A percentile compares a stretch with the other conserved stretches of the same genome.
phyloP scores from a whole-genome alignment of 2,888 invertebrate genomes.

The Catocala nupta region DNA sequence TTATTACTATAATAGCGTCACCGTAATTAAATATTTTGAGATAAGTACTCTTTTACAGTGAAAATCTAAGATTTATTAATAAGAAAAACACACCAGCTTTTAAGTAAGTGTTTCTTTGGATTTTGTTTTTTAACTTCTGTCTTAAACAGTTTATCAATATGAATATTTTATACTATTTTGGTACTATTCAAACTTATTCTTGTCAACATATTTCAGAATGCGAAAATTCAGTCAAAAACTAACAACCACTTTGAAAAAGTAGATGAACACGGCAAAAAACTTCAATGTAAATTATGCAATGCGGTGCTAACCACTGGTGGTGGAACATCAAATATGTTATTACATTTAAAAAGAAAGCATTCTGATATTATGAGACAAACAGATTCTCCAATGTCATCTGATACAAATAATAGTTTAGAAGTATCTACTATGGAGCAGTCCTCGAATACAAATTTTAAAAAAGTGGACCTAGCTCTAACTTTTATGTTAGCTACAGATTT shows the following conservation, averaged over 20 bases:
- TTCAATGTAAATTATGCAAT: slow-evolving; percentile 20
- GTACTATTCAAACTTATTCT: too few relatives aligned
- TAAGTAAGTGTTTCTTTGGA: slow-evolving; percentile 6
- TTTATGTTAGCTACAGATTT: slow-evolving; percentile 36
- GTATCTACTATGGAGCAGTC: slow-evolving; percentile 3
- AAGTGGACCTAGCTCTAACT: slow-evolving; percentile 16
- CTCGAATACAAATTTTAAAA: slow-evolving; percentile 9
- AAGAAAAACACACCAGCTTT: not conserved
- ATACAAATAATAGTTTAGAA: not conserved
- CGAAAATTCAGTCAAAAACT: too few relatives aligned
- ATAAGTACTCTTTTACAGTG: slow-evolving; percentile 7
- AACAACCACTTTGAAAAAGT: not conserved
- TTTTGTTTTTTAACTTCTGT: slow-evolving; percentile 9
- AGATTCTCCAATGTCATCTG: slow-evolving; percentile 7
- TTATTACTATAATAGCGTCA: slow-evolving; percentile 1
- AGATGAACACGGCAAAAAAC: slow-evolving; percentile 1
- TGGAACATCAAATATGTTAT: slow-evolving; percentile 32
- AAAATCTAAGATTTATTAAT: slow-evolving; percentile 8
- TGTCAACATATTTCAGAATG: too few relatives aligned
- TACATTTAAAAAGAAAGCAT: slow-evolving; percentile 31
- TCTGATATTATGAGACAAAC: slow-evolving; percentile 14
- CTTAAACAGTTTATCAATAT: too few relatives aligned
- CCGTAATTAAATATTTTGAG: slow-evolving; percentile 10
- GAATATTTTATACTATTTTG: too few relatives aligned
- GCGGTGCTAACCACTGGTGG: slow-evolving; percentile 24